A percentile compares a stretch with the other conserved stretches of the same genome.
These are phyloP conservation scores for Enteromius unitaeniatus DNA, from an alignment of 2,797 vertebrate species.

Conservation along the genomic window DNA sequence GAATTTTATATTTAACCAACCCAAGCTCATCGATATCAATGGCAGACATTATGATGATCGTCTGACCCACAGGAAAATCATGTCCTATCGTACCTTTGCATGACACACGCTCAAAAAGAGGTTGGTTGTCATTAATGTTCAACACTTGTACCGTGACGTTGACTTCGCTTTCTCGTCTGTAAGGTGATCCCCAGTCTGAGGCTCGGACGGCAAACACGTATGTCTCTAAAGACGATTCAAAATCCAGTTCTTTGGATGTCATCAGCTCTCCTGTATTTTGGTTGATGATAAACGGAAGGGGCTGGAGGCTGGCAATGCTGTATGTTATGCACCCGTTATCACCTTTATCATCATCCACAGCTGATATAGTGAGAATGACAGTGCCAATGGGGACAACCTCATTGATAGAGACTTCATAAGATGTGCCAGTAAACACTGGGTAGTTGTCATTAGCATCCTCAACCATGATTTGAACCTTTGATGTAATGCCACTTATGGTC, in stretches of 20 bases:
- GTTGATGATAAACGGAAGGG: constrained; percentile 88
- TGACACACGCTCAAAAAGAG: constrained; percentile 92
- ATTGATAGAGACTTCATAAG: constrained; percentile 85
- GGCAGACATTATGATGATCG: constrained; percentile 91
- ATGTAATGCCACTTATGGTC: constrained; percentile 80
- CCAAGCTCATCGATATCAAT: constrained; percentile 94
- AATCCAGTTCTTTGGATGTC: constrained; percentile 87
- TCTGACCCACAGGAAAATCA: constrained; percentile 87
- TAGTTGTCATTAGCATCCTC: constrained; percentile 89
- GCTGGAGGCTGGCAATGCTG: constrained; percentile 82
- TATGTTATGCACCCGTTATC: constrained; percentile 93
- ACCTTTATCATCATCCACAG: constrained; percentile 88
- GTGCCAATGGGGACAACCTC: constrained; percentile 87
- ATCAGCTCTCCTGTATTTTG: constrained; percentile 86
- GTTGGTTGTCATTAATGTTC: constrained; percentile 94
- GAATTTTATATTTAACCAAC: constrained; percentile 87
- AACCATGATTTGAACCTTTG: constrained; percentile 85
- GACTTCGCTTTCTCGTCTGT: constrained; percentile 91
- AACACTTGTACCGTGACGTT: constrained; percentile 88
- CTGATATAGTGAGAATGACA: constrained; percentile 83
- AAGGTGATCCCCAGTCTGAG: constrained; percentile 95
- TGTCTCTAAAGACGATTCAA: constrained; percentile 89
- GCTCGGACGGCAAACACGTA: constrained; percentile 89
- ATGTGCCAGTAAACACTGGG: constrained; percentile 85
- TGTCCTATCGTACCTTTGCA: constrained; percentile 90